phyloP scores from a whole-genome alignment of 2,797 vertebrate species.

The Sitta carolinensis region DNA sequence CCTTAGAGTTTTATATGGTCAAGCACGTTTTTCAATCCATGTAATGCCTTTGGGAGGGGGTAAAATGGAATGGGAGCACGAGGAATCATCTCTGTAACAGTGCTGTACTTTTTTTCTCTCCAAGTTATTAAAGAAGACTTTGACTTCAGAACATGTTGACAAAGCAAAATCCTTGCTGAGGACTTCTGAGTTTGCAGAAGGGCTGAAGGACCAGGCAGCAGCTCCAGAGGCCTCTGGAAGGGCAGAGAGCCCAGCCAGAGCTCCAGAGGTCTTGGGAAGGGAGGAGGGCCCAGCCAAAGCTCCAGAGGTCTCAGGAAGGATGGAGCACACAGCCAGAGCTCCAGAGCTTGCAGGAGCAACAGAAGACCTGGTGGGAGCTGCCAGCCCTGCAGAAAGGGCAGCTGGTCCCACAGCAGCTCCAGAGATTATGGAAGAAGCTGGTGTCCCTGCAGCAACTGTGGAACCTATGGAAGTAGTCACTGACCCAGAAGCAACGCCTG shows the following conservation, averaged over 20 bases:
- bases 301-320: not conserved
- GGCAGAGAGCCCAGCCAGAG: not conserved
- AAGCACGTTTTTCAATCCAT: accelerated
- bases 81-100: not conserved
- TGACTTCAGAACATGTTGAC: not conserved
- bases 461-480: not conserved
- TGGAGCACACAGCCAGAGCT: not conserved
- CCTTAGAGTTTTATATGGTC: accelerated
- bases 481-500: not conserved
- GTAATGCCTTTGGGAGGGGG: not conserved
- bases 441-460: not conserved
- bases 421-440: not conserved
- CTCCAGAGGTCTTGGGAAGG: not conserved
- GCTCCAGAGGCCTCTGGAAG: not conserved
- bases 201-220: not conserved
- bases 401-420: not conserved
- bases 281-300: not conserved
- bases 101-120: not conserved
- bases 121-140: slow-evolving; percentile 68
- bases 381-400: not conserved
- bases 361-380: not conserved
- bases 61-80: not conserved
- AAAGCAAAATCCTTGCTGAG: not conserved
- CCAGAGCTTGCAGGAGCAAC: not conserved
- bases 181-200: not conserved